Evolutionary conservation across 2,888 invertebrate species (phyloP), one percentile per base, ranked within the genome.

Genomic region (Leucoptera coffeella): DNA sequence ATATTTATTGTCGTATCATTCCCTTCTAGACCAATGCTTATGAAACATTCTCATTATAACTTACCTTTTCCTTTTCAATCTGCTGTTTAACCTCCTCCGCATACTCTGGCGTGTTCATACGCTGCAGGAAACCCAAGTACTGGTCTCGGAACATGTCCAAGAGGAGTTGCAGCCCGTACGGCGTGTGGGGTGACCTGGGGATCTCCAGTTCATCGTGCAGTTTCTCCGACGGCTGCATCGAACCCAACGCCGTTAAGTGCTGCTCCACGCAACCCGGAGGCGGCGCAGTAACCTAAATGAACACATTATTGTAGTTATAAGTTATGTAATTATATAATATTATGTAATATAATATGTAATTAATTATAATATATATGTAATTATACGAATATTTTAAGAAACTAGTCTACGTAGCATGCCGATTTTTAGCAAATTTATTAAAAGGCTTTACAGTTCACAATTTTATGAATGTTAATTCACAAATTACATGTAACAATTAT

Each of bases 181-280:
- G 91, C 27, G 88, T 84, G 39, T 80, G 74, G 20, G 88, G 86
- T 33, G 82, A 78, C 33, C 78, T 73, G 25, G 90, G 88, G 54
- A 89, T 87, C 40, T 86, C 84, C 39, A 91, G 64, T 61, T 91
- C 91, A 29, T 82, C 79, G 53, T 92, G 91, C 32, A 85, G 75
- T 12, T 59, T 52, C 24, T 73, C 65, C 13, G 73, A 57, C 31
- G 80, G 73, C 46, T 80, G 80, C 45, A 80, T 72, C 28, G 80
- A 74, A 22, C 85, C 81, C 27, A 91, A 65, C 23, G 85, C 81
- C 3, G 90, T 88, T 31, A 93, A 64, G 38, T 91, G 89, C 51
- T 92, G 91, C 56, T 90, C 92, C 30, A 93, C 87, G 50, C 90
- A 90, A 28, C 93, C 93, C 7, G 90, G 91, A 24, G 91, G 91